Conservation (phyloP, 2,797 vertebrate species). For the Scolopax rusticola region DNA sequence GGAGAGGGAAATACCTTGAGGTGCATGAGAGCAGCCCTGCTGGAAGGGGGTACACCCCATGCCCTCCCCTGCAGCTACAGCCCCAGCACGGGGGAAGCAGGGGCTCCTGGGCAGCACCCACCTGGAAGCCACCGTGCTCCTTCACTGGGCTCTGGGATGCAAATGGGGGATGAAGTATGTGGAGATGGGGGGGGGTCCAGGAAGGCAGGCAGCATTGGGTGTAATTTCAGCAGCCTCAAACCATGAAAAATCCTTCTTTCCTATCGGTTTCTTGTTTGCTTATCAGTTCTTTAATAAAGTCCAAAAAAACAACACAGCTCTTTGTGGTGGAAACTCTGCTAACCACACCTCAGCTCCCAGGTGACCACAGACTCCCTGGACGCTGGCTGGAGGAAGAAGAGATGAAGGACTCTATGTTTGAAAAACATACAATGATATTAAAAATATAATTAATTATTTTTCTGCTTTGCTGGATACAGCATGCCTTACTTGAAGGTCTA, state of each 20-base stretch:
- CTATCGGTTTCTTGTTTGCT: neutral
- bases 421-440: neutral
- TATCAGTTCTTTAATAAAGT: neutral
- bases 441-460: neutral
- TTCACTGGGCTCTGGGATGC: accelerated
- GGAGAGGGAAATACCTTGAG: neutral
- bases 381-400: neutral
- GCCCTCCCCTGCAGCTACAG: neutral
- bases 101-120: accelerated
- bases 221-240: neutral
- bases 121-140: accelerated
- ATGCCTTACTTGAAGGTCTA: neutral
- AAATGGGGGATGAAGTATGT: accelerated
- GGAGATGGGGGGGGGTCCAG: neutral
- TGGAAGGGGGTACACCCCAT: neutral
- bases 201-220: neutral
- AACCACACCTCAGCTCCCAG: neutral
- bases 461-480: neutral
- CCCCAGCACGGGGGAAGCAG: neutral
- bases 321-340: neutral
- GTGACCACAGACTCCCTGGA: neutral
- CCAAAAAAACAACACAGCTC: neutral
- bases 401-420: neutral
- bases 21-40: neutral
- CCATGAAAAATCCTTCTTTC: neutral